phyloP scores from a whole-genome alignment of 2,888 invertebrate genomes.

The Tetragonisca angustula region DNA sequence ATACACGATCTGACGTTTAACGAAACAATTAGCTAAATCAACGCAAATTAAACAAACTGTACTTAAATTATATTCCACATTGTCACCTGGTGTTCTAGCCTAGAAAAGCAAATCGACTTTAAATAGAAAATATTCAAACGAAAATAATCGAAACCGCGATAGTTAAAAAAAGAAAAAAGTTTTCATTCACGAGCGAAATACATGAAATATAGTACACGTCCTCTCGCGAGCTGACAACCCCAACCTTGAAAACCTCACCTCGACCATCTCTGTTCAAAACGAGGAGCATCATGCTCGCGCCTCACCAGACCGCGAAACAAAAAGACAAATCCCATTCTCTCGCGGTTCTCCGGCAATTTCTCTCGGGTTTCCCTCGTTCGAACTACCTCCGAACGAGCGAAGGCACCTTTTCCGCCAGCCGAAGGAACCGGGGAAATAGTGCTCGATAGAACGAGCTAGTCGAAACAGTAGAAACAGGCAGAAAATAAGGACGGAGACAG shows the following conservation, averaged over 20 bases:
- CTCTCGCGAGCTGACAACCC: background rate
- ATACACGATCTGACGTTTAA: background rate
- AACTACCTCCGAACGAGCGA: background rate
- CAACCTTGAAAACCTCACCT: conserved; percentile 11
- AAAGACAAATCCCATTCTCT: conserved; percentile 8
- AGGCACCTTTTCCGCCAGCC: conserved; percentile 16
- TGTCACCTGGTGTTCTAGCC: background rate
- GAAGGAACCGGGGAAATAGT: conserved; percentile 32
- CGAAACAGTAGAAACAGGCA: conserved; percentile 55
- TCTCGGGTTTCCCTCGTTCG: background rate
- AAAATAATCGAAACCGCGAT: background rate
- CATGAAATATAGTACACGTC: background rate
- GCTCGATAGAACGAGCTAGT: conserved; percentile 44
- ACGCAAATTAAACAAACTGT: background rate
- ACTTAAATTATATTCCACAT: background rate
- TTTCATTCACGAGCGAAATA: background rate
- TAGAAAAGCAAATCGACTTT: background rate
- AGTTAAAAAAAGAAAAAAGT: background rate
- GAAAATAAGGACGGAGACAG: conserved; percentile 62
- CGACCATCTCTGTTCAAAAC: background rate
- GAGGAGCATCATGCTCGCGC: background rate
- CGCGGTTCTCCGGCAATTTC: background rate
- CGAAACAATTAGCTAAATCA: background rate
- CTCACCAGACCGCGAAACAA: background rate
- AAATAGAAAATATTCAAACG: too few species aligned